phyloP scores from a whole-genome alignment of 2,797 vertebrate species.

The Sternarchorhynchus goeldii region DNA sequence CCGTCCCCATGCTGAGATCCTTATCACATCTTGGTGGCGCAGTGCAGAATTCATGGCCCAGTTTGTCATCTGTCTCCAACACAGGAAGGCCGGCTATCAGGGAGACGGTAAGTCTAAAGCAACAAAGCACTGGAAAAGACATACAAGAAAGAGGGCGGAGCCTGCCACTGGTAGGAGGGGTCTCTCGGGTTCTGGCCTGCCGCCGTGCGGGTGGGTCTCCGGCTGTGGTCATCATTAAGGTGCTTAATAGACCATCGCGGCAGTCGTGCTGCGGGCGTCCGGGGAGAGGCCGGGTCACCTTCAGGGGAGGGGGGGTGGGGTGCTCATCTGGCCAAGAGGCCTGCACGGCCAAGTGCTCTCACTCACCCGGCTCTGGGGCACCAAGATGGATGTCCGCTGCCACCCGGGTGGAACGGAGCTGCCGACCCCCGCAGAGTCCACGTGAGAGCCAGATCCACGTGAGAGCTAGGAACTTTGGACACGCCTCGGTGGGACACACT shows the following conservation, averaged over 20 bases:
- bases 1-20: background rate
- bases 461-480: constrained; percentile 19
- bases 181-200: constrained; percentile 30
- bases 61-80: background rate
- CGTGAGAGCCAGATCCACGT: constrained; percentile 48
- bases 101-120: constrained; percentile 15
- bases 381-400: constrained; percentile 63
- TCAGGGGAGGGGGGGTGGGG: constrained; percentile 60
- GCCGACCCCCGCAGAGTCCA: constrained; percentile 47
- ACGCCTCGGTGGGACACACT: background rate
- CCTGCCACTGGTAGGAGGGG: constrained; percentile 17
- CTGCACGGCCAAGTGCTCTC: constrained; percentile 56
- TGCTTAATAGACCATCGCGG: constrained; percentile 75
- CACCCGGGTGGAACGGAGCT: constrained; percentile 69
- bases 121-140: constrained; percentile 30
- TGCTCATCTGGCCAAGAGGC: constrained; percentile 67
- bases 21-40: background rate
- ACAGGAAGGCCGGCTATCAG: background rate
- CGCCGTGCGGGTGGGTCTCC: constrained; percentile 32
- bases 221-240: constrained; percentile 75
- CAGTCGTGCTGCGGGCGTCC: constrained; percentile 57
- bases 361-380: constrained; percentile 57
- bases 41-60: background rate
- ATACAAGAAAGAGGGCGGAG: constrained; percentile 25
- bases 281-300: constrained; percentile 72